Evolutionary conservation across 2,113 vertebrate genomes (phyloP).

Genomic region (Laticauda colubrina): DNA sequence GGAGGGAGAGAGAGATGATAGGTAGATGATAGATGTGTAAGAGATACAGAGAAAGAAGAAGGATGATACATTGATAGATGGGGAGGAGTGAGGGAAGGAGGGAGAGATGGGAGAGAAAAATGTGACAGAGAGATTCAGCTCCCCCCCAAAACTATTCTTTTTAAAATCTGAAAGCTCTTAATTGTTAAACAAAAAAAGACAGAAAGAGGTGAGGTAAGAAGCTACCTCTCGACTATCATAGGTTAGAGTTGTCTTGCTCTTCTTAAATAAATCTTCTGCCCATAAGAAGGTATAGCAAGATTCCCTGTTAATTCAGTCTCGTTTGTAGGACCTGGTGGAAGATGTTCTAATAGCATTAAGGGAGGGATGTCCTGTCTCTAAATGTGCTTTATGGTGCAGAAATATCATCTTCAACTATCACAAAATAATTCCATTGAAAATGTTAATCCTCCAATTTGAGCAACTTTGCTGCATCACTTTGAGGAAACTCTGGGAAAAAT

Average conservation of each 20-base stretch:
- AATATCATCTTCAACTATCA: neutral
- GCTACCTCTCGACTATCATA: neutral
- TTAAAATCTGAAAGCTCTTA: neutral
- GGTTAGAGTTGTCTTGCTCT: neutral
- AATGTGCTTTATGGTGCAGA: neutral
- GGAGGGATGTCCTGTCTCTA: neutral
- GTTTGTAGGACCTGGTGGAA: neutral
- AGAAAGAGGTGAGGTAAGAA: neutral
- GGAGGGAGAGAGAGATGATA: neutral
- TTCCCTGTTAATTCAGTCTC: neutral
- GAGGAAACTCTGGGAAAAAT: neutral
- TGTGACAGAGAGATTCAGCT: too few species aligned
- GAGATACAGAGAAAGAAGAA: too few species aligned
- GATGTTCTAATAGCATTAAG: neutral
- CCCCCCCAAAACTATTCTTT: neutral
- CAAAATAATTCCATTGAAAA: neutral
- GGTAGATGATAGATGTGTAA: too few species aligned
- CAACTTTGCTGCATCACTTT: neutral
- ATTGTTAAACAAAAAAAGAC: neutral
- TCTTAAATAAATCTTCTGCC: neutral
- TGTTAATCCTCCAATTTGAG: neutral
- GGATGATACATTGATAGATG: too few species aligned
- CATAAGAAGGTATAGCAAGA: neutral
- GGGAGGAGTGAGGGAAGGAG: too few species aligned
- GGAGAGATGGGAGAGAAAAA: too few species aligned